phyloP scores from a whole-genome alignment of 2,888 invertebrate species.

The Siphonodentalium dalli region DNA sequence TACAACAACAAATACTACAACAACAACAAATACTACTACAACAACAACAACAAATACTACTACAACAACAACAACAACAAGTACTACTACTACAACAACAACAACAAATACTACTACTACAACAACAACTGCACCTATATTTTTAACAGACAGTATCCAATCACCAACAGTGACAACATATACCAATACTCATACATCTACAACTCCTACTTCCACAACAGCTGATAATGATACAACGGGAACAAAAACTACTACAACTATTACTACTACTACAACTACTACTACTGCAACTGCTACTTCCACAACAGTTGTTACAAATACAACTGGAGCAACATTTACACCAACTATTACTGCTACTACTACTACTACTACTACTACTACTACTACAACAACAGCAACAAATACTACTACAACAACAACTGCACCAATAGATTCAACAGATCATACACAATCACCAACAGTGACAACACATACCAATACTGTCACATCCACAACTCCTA shows the following conservation, averaged over 20 bases:
- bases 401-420: background rate
- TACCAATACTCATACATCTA: background rate
- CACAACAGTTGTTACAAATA: constrained; percentile 3
- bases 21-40: background rate
- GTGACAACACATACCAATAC: background rate
- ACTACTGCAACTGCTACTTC: background rate
- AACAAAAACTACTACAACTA: background rate
- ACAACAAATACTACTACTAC: background rate
- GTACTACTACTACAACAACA: constrained; percentile 1
- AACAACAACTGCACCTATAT: background rate
- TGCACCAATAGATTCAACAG: background rate
- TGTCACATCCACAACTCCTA: background rate
- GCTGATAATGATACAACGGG: background rate
- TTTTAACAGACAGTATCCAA: too few relatives aligned
- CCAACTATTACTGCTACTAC: background rate
- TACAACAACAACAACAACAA: background rate
- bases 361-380: constrained; percentile 5
- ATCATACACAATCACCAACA: background rate
- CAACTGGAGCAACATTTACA: constrained; percentile 1
- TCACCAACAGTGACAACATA: background rate
- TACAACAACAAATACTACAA: background rate
- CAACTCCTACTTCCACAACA: background rate
- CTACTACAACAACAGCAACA: background rate
- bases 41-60: constrained; percentile 1
- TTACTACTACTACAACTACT: background rate